Evolutionary conservation across 2,888 invertebrate species (phyloP), one percentile per base, ranked within the genome.

Genomic region (Pseudococcus longispinus): DNA sequence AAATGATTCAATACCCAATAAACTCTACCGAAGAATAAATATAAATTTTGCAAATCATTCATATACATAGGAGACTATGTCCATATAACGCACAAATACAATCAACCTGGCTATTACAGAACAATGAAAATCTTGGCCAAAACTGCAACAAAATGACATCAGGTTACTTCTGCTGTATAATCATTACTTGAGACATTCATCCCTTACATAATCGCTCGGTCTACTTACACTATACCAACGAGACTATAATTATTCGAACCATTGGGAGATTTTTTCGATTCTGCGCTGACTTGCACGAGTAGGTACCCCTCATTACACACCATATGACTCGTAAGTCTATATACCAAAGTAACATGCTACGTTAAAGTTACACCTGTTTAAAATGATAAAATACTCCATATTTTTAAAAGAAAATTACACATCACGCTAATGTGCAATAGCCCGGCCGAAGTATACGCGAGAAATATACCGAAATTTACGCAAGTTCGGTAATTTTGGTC

Each of bases 401-500:
- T 23, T 60, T 60, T 13, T 60, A 60, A 23, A 60, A 60, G 23
- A 23, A 60, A 23, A 60, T n/a, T 6, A 4, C 8, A 37, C 8
- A 37, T 37, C 37, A 15, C 44, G 37, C 4, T 9, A 9, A 37
- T n/a, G n/a, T n/a, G 37, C 37, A 0, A 46, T 8, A 46, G 55
- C 15, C 2, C 20, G 15, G 55, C 55, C 55, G 55, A 3, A 11
- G n/a, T n/a, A n/a, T 4, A 42, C n/a, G 20, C 42, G 15, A 20
- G 29, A 20, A 80, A 80, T 37, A 29, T 70, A 70, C 15, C 29
- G 77, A 80, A 80, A 80, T 32, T 74, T 42, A 80, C 77, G 74
- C 20, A 80, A 80, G 77, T 80, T 80, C 18, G 37, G 77, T 80
- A 80, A 80, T 80, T 80, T 70, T 42, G 42, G 77, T 80, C 37